These are phyloP conservation scores for Neoscelio sp. DNA, from an alignment of 2,888 invertebrate genomes.

Conservation along the genomic window DNA sequence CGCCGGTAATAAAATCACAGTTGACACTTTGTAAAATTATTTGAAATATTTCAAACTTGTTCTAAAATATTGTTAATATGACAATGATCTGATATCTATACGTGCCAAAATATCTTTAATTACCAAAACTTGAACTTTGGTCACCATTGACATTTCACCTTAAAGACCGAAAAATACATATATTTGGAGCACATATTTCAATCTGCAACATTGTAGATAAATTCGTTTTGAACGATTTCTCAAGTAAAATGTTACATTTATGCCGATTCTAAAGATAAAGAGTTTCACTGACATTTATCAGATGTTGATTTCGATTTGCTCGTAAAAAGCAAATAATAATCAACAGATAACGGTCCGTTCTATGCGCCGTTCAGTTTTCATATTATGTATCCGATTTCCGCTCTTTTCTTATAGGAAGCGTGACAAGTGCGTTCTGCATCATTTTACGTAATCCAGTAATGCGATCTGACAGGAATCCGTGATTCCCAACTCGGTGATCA, in stretches of 20 bases:
- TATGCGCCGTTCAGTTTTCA: slow-evolving; percentile 1
- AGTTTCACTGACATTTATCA: slow-evolving; percentile 14
- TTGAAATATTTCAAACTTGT: too few species aligned
- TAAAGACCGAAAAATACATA: too few species aligned
- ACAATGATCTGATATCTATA: too few species aligned
- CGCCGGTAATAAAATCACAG: too few species aligned
- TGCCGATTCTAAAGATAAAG: slow-evolving; percentile 12
- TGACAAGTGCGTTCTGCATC: slow-evolving; percentile 43
- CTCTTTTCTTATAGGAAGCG: slow-evolving; percentile 39
- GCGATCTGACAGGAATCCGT: slow-evolving; percentile 22
- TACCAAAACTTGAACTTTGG: too few species aligned
- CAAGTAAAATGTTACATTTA: background rate
- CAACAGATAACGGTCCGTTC: slow-evolving; percentile 8
- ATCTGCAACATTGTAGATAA: too few species aligned
- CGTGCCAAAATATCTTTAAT: too few species aligned
- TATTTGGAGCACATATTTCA: too few species aligned
- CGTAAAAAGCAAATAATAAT: slow-evolving; percentile 19
- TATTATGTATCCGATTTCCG: slow-evolving; percentile 33
- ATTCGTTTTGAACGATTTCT: too few species aligned
- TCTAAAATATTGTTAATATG: too few species aligned
- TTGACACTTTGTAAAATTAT: too few species aligned
- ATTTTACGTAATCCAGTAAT: slow-evolving; percentile 47
- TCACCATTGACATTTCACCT: too few species aligned
- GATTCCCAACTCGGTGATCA: slow-evolving; percentile 13
- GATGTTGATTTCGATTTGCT: slow-evolving; percentile 27